Percentiles rank a stretch among this genome's conserved stretches.
These are phyloP conservation scores for Ceratoteleas bidentatus DNA, from an alignment of 1,140 invertebrate species.

Conservation along the genomic window DNA sequence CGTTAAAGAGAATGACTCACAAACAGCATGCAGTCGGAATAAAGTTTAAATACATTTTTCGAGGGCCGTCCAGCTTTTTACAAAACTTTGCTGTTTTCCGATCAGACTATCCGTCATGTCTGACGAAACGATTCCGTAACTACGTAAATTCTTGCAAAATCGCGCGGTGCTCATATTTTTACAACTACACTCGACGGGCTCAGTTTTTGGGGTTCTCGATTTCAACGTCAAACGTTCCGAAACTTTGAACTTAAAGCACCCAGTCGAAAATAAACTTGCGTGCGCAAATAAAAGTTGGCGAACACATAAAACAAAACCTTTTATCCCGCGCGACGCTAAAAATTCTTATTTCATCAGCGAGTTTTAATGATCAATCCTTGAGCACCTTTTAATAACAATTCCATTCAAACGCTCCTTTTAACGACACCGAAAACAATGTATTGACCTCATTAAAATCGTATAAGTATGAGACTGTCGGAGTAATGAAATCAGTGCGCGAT, in stretches of 20 bases:
- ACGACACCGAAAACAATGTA: constrained; percentile 21
- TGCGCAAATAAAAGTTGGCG: constrained; percentile 19
- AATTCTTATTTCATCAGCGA: constrained; percentile 17
- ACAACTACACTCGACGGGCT: background rate
- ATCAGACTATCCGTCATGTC: too few relatives aligned
- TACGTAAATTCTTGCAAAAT: constrained; percentile 11
- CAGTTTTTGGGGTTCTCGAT: too few relatives aligned
- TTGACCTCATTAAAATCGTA: constrained; percentile 48
- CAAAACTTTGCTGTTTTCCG: too few relatives aligned
- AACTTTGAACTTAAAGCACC: too few relatives aligned
- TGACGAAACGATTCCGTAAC: constrained; percentile 1
- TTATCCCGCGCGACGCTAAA: background rate
- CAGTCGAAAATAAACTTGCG: constrained; percentile 18
- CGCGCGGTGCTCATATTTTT: constrained; percentile 4
- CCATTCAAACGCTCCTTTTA: constrained; percentile 10
- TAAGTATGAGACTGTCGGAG: constrained; percentile 17
- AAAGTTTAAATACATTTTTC: too few relatives aligned
- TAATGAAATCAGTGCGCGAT: constrained; percentile 39
- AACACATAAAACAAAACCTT: constrained; percentile 16
- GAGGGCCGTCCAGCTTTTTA: too few relatives aligned
- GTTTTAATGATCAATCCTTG: constrained; percentile 38
- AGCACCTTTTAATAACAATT: background rate
- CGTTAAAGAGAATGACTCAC: too few relatives aligned
- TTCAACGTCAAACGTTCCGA: too few relatives aligned
- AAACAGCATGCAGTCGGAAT: too few relatives aligned